Evolutionary conservation across 1,140 invertebrate genomes (phyloP).

Genomic region (Halictus rubicundus): DNA sequence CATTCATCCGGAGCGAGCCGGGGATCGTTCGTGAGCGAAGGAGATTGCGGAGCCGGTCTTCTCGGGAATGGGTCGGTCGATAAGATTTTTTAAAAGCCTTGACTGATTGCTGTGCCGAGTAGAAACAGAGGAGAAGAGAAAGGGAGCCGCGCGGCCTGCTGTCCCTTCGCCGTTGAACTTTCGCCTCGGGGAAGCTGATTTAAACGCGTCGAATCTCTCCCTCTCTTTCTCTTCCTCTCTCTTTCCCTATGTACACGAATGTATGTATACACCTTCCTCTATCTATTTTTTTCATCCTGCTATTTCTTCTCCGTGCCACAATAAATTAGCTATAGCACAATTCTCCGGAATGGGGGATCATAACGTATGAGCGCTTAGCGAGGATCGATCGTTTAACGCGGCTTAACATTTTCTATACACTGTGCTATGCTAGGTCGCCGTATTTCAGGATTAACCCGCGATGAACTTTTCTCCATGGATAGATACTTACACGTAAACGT

Average conservation of each 20-base stretch:
- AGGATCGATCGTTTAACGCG: constrained; percentile 45
- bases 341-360: not conserved
- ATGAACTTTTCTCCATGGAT: constrained; percentile 36
- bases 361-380: constrained; percentile 20
- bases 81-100: constrained; percentile 8
- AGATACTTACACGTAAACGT: constrained; percentile 35
- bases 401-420: constrained; percentile 32
- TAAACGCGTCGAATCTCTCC: not conserved
- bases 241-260: too few relatives aligned
- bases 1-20: constrained; percentile 64
- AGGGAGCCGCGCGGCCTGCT: not conserved
- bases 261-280: too few relatives aligned
- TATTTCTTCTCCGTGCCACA: too few relatives aligned
- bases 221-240: too few relatives aligned
- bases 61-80: not conserved
- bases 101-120: not conserved
- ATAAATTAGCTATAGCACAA: constrained; percentile 28
- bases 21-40: not conserved
- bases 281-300: too few relatives aligned
- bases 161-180: not conserved
- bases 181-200: not conserved
- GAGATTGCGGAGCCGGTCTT: not conserved
- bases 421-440: not conserved
- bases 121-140: not conserved
- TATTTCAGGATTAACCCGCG: constrained; percentile 50